Percentiles rank a stretch among this genome's conserved stretches.
phyloP scores from a whole-genome alignment of 2,888 invertebrate genomes.

The Campopleginae sp. region DNA sequence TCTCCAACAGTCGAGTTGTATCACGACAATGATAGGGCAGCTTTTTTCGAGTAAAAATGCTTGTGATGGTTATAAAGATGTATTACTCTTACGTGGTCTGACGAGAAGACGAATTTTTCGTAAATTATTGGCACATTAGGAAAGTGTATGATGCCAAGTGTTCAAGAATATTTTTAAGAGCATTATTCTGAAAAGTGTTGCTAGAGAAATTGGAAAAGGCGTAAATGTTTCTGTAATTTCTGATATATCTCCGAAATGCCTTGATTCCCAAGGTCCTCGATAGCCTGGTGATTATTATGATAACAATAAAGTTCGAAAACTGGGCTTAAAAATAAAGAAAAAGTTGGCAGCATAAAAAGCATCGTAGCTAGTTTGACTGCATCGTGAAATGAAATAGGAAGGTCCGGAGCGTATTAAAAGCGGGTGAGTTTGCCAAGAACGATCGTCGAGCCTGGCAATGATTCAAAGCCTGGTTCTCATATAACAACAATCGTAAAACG shows the following conservation, averaged over 20 bases:
- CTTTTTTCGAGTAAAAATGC: not conserved
- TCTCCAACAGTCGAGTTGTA: slow-evolving; percentile 16
- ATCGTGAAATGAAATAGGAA: not conserved
- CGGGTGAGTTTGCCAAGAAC: slow-evolving; percentile 1
- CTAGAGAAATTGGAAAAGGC: not conserved
- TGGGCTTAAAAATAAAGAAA: not conserved
- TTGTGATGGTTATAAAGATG: not conserved
- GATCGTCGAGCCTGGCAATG: slow-evolving; percentile 24
- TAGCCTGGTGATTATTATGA: not conserved
- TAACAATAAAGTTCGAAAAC: not conserved
- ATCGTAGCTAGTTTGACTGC: slow-evolving; percentile 16
- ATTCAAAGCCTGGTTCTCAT: slow-evolving; percentile 20
- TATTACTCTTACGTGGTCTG: not conserved
- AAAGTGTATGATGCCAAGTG: not conserved
- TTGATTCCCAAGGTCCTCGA: not conserved
- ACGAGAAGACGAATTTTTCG: not conserved
- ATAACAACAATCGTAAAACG: slow-evolving; percentile 10
- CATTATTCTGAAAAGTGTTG: not conserved
- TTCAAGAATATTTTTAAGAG: not conserved
- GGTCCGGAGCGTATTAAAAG: slow-evolving; percentile 1
- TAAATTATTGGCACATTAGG: not conserved
- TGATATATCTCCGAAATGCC: not conserved
- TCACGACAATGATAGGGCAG: slow-evolving; percentile 14
- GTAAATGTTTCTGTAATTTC: not conserved
- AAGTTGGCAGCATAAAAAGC: not conserved